These are phyloP conservation scores for Eupeodes latifasciatus DNA, from an alignment of 2,888 invertebrate genomes.

Conservation along the genomic window DNA sequence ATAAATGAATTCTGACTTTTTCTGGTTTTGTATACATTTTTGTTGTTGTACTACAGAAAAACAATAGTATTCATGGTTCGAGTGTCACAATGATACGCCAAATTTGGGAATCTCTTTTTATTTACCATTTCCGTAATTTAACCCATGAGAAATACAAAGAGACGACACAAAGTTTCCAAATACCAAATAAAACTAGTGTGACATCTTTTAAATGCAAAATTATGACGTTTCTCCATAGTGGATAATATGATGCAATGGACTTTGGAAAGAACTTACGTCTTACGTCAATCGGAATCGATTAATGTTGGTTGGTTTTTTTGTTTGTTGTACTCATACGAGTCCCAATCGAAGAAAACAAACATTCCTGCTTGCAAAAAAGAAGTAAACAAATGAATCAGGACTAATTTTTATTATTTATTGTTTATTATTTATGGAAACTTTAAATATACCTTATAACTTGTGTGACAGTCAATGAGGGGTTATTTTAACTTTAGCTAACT, in stretches of 20 bases:
- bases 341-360: background rate
- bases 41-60: no score
- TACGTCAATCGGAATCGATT: conserved; percentile 8
- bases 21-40: background rate
- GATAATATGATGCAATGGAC: background rate
- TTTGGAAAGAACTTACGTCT: background rate
- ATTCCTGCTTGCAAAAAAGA: background rate
- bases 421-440: conserved; percentile 17
- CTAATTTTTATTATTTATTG: background rate
- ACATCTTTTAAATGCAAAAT: background rate
- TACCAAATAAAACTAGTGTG: background rate
- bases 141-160: background rate
- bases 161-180: background rate
- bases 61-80: background rate
- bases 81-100: background rate
- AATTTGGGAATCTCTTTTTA: background rate
- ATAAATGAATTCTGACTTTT: background rate
- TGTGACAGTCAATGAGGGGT: background rate
- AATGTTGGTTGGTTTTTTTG: conserved; percentile 3
- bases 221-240: background rate
- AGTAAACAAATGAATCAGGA: conserved; percentile 41
- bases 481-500: background rate
- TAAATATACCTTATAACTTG: background rate
- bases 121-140: background rate
- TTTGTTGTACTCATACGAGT: background rate